Conservation (phyloP, 2,888 invertebrate species). For the Tribolium freemani region DNA sequence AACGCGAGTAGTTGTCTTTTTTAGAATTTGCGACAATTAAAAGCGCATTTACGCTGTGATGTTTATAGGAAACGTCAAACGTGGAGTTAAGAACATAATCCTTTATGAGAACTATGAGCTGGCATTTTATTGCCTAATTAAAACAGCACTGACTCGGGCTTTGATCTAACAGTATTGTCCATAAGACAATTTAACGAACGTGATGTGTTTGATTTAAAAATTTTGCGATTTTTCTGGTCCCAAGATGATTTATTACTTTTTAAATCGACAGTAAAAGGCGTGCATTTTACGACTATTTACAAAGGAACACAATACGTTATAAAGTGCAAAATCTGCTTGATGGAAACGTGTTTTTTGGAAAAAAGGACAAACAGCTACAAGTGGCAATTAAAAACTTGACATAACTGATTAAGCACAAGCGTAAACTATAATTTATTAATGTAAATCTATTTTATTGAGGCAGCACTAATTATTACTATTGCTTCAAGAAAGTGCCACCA, state of each 20-base stretch:
- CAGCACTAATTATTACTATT: too few species aligned
- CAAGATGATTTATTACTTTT: conserved; percentile 27
- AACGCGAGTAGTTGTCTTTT: background rate
- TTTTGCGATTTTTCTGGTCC: background rate
- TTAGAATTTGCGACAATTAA: conserved; percentile 23
- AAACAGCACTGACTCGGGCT: background rate
- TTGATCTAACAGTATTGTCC: background rate
- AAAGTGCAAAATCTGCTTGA: conserved; percentile 3
- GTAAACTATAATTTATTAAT: too few species aligned
- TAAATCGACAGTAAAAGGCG: conserved; percentile 25
- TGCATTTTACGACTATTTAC: conserved; percentile 13
- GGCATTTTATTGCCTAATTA: background rate
- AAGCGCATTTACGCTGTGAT: conserved; percentile 14
- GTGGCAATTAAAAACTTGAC: too few species aligned
- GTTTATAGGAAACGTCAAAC: conserved; percentile 10
- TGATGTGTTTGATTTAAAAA: background rate
- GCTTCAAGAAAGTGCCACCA: too few species aligned
- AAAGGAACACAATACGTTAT: conserved; percentile 33
- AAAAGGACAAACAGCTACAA: too few species aligned
- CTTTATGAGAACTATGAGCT: background rate
- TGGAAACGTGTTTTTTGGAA: too few species aligned
- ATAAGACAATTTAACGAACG: background rate
- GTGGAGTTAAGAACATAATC: background rate
- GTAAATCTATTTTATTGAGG: too few species aligned
- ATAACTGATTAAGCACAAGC: too few species aligned